Evolutionary conservation across 1,140 invertebrate species (phyloP).

Genomic region (Procambarus clarkii): DNA sequence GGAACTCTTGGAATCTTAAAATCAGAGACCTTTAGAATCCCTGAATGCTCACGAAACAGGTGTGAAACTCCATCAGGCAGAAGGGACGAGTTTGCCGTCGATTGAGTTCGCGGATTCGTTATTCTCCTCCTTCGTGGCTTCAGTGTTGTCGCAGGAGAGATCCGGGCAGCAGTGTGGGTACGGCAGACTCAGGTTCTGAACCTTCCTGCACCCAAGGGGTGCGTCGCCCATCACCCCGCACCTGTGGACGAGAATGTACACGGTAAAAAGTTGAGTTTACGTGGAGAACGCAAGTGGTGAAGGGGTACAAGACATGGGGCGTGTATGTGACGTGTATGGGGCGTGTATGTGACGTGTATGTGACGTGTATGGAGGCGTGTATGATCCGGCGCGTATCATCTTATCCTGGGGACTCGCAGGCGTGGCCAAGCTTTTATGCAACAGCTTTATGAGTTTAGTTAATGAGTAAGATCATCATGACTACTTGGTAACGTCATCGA

Average conservation of each 20-base stretch:
- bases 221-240: conserved; percentile 1
- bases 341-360: too few relatives aligned
- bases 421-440: not conserved
- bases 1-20: not conserved
- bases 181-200: conserved; percentile 18
- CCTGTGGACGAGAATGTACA: not conserved
- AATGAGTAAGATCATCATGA: not conserved
- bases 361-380: too few relatives aligned
- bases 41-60: too few relatives aligned
- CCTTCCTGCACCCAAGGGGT: conserved; percentile 4
- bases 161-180: conserved; percentile 44
- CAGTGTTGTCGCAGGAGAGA: not conserved
- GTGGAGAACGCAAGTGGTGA: too few relatives aligned
- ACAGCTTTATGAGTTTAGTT: not conserved
- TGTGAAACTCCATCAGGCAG: too few relatives aligned
- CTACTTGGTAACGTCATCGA: not conserved
- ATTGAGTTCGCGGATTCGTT: conserved; percentile 20
- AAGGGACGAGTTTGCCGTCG: not conserved
- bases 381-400: too few relatives aligned
- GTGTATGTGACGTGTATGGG: too few relatives aligned
- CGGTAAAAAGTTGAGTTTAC: not conserved
- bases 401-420: not conserved
- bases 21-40: too few relatives aligned
- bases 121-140: conserved; percentile 18
- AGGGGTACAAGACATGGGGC: too few relatives aligned